Base-by-base conservation (phyloP, 2,797 vertebrate genomes). In the Cephalopachus bancanus region DNA sequence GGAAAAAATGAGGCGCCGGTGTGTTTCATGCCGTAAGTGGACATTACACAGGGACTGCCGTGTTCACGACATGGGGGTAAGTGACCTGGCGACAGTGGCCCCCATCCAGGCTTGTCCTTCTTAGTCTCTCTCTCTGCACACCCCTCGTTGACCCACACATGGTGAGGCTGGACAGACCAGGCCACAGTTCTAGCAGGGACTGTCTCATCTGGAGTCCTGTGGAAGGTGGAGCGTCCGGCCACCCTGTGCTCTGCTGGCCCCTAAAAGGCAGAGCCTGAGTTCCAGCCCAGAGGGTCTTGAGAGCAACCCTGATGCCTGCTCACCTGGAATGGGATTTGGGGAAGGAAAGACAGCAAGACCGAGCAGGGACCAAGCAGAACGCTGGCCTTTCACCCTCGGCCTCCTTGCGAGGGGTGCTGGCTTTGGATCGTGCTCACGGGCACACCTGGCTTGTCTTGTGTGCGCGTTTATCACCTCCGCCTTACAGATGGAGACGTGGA, bases 271-370 rank as follows among this genome's bases (percentile, higher is more conserved):
- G 37, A n/a, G 37, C 10, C 64, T 57, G n/a, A 33, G 62, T 76
- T 95, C 83, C 51, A 57, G 83, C 60, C n/a, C 19, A 76, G 7
- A 76, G 90, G 90, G 89, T 93, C 87, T 80, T 80, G 60, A 76
- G 74, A 30, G 81, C 19, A 53, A 57, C 83, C 4, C 72, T 55
- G 26, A 55, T 74, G 78, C 72, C 89, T 15, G 0, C 76, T 87
- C 44, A 62, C 26, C 55, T 86, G 62, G 59, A 28, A 24, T 49
- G 0, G 49, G 81, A 59, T 28, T 72, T 90, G 81, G 88, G 88
- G 57, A 81, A 88, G 62, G 53, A 20, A 91, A 92, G 37, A 72
- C 2, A 24, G 2, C 33, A 12, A 37, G 37, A 37, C 3, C 37
- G 37, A 37, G 37, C 37, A 37, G 37, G 37, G 37, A 37, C 37